These are phyloP conservation scores for Zhuqinia jingwanae DNA, from an alignment of 2,888 invertebrate species.

Conservation along the genomic window DNA sequence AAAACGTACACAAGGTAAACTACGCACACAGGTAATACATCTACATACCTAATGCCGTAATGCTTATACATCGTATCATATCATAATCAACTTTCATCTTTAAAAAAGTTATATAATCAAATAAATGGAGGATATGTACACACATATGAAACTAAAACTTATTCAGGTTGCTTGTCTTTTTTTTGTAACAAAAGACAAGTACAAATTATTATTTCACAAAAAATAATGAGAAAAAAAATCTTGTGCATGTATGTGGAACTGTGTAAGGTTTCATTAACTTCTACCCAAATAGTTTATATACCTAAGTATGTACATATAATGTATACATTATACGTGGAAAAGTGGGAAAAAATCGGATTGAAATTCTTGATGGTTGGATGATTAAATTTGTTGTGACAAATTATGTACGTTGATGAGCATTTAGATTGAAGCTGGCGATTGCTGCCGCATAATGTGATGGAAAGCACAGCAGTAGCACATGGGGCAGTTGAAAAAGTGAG, in stretches of 20 bases:
- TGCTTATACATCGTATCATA: conserved; percentile 12
- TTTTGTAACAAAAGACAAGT: conserved; percentile 41
- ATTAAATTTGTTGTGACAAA: conserved; percentile 79
- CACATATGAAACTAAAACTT: conserved; percentile 29
- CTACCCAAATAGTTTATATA: too few relatives aligned
- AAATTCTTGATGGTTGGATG: conserved; percentile 77
- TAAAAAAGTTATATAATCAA: neutral
- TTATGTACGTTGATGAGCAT: conserved; percentile 78
- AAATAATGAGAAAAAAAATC: conserved; percentile 46
- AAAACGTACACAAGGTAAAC: conserved; percentile 31
- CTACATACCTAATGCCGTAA: too few relatives aligned
- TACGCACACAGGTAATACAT: conserved; percentile 7
- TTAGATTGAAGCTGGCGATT: conserved; percentile 75
- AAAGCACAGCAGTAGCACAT: conserved; percentile 71
- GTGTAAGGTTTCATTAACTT: neutral
- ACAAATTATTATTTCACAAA: conserved; percentile 48
- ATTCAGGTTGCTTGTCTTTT: conserved; percentile 6
- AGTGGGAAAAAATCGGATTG: conserved; percentile 75
- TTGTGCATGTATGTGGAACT: neutral
- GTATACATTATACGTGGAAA: conserved; percentile 53
- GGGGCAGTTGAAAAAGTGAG: conserved; percentile 65
- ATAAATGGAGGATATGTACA: conserved; percentile 1
- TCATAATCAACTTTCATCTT: conserved; percentile 4
- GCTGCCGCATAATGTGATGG: conserved; percentile 68
- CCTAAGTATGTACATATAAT: too few relatives aligned